Evolutionary conservation across 2,797 vertebrate species (phyloP).

Genomic region (Acrossocheilus fasciatus): DNA sequence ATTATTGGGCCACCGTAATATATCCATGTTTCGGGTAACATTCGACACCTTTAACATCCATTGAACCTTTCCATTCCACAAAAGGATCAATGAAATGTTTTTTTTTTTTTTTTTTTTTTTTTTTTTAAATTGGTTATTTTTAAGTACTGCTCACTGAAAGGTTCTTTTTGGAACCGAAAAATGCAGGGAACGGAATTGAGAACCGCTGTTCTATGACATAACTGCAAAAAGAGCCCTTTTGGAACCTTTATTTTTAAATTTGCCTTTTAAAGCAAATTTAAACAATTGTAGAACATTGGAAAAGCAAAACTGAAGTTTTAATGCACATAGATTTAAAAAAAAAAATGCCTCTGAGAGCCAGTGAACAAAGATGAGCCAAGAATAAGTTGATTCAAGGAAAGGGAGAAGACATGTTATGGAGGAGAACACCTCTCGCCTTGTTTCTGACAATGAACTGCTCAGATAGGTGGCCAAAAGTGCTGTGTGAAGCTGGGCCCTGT

Average conservation of each 20-base stretch:
- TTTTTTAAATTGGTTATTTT: no score
- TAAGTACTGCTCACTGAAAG: no score
- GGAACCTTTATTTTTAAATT: background rate
- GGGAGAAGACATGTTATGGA: conserved; percentile 23
- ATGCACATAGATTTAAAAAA: conserved; percentile 5
- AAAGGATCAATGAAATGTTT: no score
- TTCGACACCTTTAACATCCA: background rate
- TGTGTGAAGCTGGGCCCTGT: conserved; percentile 20
- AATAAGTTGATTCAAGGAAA: conserved; percentile 46
- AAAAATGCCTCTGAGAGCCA: conserved; percentile 11
- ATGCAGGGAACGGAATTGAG: no score
- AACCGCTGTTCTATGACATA: background rate
- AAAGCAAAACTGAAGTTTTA: conserved; percentile 18
- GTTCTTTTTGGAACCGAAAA: no score
- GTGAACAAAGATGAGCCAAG: conserved; percentile 43
- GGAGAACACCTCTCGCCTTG: conserved; percentile 29
- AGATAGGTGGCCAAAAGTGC: conserved; percentile 23
- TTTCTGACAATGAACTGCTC: conserved; percentile 45
- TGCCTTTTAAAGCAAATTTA: background rate
- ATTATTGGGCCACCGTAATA: background rate
- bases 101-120: no score
- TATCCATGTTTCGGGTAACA: background rate
- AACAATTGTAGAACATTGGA: background rate
- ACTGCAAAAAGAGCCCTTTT: background rate
- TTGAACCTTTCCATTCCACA: no score